Evolutionary conservation across 2,113 vertebrate genomes (phyloP), one percentile per base, ranked within the genome.

Genomic region (Cromileptes altivelis): DNA sequence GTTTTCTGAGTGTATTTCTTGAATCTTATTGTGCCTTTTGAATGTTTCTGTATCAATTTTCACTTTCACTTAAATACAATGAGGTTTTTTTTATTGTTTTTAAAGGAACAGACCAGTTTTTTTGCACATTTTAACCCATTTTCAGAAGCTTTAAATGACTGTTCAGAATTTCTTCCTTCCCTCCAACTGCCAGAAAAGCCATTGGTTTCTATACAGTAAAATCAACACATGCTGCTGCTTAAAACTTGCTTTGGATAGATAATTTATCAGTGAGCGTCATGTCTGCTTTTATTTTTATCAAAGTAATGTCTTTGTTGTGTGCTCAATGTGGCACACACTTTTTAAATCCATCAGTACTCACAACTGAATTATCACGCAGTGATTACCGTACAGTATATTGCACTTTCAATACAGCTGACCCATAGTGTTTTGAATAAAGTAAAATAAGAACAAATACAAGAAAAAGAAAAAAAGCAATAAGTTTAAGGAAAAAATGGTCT

Each of bases 81-180:
- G 4, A 21, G 11, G 14, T 21, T 21, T 64, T 25, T 25, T 33
- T 0, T 73, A 12, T 70, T 9, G 17, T 45, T 1, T 69, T 50
- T 6, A 12, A 14, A 70, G 47, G 40, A 7, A 13, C 3, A 17
- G 5, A 12, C 21, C 71, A 30, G 60, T 67, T 52, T 81, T 81
- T 70, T 47, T 80, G 42, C 33, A 57, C 40, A 71, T 82, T 82
- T 82, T 7, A 62, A n/a, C 23, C 4, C 9, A 8, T 49, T 72
- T 49, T 37, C 4, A 18, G 14, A 76, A 64, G 9, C 8, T 25
- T 40, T 21, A 37, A 25, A 33, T 23, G 5, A 40, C 2, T 49
- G 9, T 21, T 18, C 0, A 15, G 15, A 11, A 58, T 60, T 2
- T 30, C 17, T 27, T 27, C 27, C 27, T 27, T 10, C 2, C 9